Base-by-base conservation (phyloP, 1,140 invertebrate species). In the Macrobrachium nipponense region DNA sequence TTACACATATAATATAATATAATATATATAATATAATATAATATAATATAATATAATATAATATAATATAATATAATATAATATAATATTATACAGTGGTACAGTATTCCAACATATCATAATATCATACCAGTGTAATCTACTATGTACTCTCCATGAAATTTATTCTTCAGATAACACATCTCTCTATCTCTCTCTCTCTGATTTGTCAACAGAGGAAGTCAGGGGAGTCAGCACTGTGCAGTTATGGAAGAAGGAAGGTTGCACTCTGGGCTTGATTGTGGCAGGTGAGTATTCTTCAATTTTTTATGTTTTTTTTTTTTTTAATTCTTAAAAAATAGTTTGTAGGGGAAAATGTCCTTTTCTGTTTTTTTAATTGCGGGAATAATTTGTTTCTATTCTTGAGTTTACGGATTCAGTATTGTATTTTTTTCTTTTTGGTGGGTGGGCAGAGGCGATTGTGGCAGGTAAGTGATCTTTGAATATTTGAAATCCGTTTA, bases 151-250 rank as follows among this genome's bases (percentile, higher is more conserved):
- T 80, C 8, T 14, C 64, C 44, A 10, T 6, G 44, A 51, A 6
- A 7, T 66, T 66, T 66, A n/a, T 5, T 66, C 44, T 23, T 75
- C n/a, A 68, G 27, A 68, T 75, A 15, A 6, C 43, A 44, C n/a
- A 10, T 3, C 4, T 36, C 4, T 36, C 17, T 18, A 18, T 20
- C 0, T 44, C 44, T 7, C 14, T 20, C 15, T 1, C 44, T 36
- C 27, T 36, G 4, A 36, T 36, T 44, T 73, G 0, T 44, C n/a
- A 17, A 14, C 78, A 86, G 85, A 86, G 78, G 85, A 86, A 70
- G 85, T 86, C 27, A 77, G 85, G 5, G 85, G 85, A 0, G 85
- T 86, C 27, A 86, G 85, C 78, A 66, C 60, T 2, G 85, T 86
- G 36, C 68, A 80, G 23, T 27, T 86, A 18, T 51, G 18, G n/a